Percentiles rank a stretch among this genome's conserved stretches.
Evolutionary conservation across 2,113 vertebrate genomes (phyloP).

Genomic region (Mormyrus lacerda): DNA sequence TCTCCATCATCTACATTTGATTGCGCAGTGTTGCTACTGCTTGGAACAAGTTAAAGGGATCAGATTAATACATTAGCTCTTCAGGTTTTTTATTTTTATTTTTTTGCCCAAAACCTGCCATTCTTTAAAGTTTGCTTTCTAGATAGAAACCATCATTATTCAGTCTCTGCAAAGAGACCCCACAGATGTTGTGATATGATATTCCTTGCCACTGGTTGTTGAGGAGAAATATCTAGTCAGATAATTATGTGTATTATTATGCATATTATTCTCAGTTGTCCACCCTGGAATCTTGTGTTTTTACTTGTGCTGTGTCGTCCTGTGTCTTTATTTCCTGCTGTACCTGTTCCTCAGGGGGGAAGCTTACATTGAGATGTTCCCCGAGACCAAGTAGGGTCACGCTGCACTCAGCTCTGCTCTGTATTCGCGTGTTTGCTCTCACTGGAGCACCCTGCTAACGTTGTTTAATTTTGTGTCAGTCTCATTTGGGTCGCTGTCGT

Average conservation of each 20-base stretch:
- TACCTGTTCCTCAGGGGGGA: constrained; percentile 49
- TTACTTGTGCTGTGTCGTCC: neutral
- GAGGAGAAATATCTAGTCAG: neutral
- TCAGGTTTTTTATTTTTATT: neutral
- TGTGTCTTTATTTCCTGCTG: neutral
- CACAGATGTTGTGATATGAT: neutral
- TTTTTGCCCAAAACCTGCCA: neutral
- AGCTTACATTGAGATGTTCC: constrained; percentile 57
- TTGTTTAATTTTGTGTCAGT: neutral
- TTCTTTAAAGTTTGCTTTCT: neutral
- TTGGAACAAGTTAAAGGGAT: neutral
- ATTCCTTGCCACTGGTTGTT: neutral
- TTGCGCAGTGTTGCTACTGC: neutral
- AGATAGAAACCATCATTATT: neutral
- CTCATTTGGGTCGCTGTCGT: neutral
- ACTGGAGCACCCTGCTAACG: neutral
- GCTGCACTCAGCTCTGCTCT: constrained; percentile 36
- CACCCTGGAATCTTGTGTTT: constrained; percentile 9
- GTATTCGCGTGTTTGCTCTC: neutral
- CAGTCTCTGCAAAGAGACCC: neutral
- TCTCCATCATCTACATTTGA: neutral
- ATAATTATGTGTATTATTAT: neutral
- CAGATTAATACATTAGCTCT: neutral
- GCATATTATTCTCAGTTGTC: neutral
- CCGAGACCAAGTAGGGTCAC: constrained; percentile 60